Evolutionary conservation across 2,113 vertebrate species (phyloP).

Genomic region (Geothlypis trichas): DNA sequence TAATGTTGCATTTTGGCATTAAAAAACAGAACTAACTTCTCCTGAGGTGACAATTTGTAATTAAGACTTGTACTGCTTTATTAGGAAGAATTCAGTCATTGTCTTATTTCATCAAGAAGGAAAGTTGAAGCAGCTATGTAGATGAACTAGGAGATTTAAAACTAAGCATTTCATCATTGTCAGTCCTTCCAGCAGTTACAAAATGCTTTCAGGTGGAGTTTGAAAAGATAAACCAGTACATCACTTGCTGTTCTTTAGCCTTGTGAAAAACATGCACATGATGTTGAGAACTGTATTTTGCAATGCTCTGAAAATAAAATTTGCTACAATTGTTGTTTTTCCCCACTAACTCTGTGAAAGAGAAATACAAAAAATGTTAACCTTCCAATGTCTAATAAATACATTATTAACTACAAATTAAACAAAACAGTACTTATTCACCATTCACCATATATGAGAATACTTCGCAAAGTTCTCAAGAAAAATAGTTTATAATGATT

Average conservation of each 20-base stretch:
- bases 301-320: background rate
- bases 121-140: background rate
- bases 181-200: background rate
- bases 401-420: background rate
- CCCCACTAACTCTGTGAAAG: background rate
- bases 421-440: background rate
- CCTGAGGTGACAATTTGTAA: background rate
- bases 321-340: background rate
- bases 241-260: background rate
- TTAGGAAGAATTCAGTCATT: background rate
- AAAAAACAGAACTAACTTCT: background rate
- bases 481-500: background rate
- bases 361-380: background rate
- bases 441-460: background rate
- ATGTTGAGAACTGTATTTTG: background rate
- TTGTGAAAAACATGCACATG: background rate
- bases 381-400: background rate
- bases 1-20: background rate
- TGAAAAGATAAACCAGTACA: background rate
- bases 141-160: background rate
- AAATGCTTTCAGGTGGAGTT: background rate
- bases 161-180: background rate
- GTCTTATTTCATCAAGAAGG: background rate
- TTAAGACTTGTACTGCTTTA: background rate
- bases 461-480: background rate